Base-by-base conservation (phyloP, 35 echinoderm and acorn worm genomes). In the Ophioderma brevispina region DNA sequence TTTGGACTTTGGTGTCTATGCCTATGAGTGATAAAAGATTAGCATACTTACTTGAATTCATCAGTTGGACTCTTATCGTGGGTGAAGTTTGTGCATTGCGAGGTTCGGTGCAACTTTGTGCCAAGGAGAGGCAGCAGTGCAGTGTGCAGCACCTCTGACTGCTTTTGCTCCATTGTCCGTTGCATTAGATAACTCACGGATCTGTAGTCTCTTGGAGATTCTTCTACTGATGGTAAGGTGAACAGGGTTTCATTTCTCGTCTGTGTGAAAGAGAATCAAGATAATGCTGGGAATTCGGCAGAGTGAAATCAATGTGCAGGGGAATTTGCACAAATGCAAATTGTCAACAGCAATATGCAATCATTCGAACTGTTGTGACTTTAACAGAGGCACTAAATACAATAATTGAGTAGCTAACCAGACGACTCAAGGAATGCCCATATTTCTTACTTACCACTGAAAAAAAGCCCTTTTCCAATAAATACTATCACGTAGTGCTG, bases 181-280 rank as follows among this genome's bases (percentile, higher is more conserved):
- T 31, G 50, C 0, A 8, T 39, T 38, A 17, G 39, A 31, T 40
- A 49, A 42, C 32, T 46, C n/a, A 13, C 39, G 42, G 0, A 46
- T 84, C 81, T 84, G n/a, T 40, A 46, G 81, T 49, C 76, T 33
- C 33, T 19, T 32, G 14, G 10, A 78, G 0, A 18, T 83, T 49
- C 40, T 46, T 30, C 59, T 70, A 25, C 23, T 70, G 59, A 8
- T 70, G 59, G 3, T 25, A 15, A 55, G 32, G n/a, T 52, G 37
- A 21, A 85, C 46, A 35, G 83, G 83, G 63, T 59, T 85, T 0
- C 83, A 49, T 36, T 85, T 85, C 14, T 34, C 83, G 70, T 85
- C 83, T 85, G 43, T 85, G 2, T 17, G 25, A 33, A 85, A 85
- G 32, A 64, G 39, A 70, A 64, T n/a, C n/a, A n/a, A n/a, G n/a